A percentile compares a stretch with the other conserved stretches of the same genome.
These are phyloP conservation scores for Callopanchax toddi DNA, from an alignment of 2,113 vertebrate species.

Conservation along the genomic window DNA sequence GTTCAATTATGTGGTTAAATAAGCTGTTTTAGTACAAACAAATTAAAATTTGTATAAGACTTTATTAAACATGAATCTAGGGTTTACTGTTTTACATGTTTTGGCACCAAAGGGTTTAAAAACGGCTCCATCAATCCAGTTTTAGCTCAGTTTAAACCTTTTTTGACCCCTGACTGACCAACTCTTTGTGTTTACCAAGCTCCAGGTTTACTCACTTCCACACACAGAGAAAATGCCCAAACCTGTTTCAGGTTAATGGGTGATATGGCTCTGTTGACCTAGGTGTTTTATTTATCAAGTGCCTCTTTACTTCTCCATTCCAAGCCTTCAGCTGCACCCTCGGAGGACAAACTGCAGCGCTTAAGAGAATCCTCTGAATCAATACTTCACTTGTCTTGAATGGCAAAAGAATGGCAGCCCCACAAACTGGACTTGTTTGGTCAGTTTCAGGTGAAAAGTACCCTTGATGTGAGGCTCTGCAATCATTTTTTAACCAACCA, in stretches of 20 bases:
- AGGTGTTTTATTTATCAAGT: constrained; percentile 79
- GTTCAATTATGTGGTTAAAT: background rate
- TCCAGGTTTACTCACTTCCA: constrained; percentile 49
- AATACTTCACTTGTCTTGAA: constrained; percentile 76
- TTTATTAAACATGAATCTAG: background rate
- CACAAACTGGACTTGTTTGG: constrained; percentile 54
- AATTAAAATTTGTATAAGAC: background rate
- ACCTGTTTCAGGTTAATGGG: constrained; percentile 75
- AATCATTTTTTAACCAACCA: constrained; percentile 32
- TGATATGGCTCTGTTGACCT: constrained; percentile 78
- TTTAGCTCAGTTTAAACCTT: background rate
- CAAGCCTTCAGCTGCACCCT: constrained; percentile 72
- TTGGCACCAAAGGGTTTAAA: background rate
- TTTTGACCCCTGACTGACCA: constrained; percentile 53
- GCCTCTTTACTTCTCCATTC: constrained; percentile 77
- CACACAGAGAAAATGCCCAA: constrained; percentile 42
- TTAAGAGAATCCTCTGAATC: constrained; percentile 74
- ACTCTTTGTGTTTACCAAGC: constrained; percentile 40
- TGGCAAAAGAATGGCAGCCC: constrained; percentile 59
- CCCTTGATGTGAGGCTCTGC: constrained; percentile 47
- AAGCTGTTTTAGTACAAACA: background rate
- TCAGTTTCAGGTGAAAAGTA: constrained; percentile 69
- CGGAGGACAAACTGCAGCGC: constrained; percentile 74
- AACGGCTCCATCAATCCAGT: background rate
- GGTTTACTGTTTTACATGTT: background rate